Conservation (phyloP, 2,797 vertebrate genomes). For the Tenualosa ilisha region DNA sequence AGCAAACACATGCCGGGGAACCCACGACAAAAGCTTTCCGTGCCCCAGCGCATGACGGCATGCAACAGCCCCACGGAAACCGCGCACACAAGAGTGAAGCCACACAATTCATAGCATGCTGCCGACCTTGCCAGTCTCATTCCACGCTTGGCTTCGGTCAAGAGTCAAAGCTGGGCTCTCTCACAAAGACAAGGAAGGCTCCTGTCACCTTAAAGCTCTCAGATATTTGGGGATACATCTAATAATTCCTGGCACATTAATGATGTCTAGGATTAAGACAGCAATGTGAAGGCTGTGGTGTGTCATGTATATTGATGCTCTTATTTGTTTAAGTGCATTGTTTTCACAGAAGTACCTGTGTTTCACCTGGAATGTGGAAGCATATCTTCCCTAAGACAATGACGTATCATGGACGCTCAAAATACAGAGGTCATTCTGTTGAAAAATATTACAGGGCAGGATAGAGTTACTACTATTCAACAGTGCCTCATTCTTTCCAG, state of each 20-base stretch:
- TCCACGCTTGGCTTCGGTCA: slow-evolving; percentile 58
- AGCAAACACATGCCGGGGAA: slow-evolving; percentile 52
- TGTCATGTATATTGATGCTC: neutral
- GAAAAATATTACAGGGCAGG: neutral
- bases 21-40: slow-evolving; percentile 64
- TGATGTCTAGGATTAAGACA: neutral
- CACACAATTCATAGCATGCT: slow-evolving; percentile 47
- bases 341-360: neutral
- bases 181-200: neutral
- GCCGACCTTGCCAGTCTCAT: slow-evolving; percentile 54
- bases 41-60: slow-evolving; percentile 62
- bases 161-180: slow-evolving; percentile 56
- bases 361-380: neutral
- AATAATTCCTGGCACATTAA: neutral
- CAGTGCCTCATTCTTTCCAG: slow-evolving; percentile 14
- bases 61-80: slow-evolving; percentile 63
- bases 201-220: neutral
- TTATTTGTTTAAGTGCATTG: neutral
- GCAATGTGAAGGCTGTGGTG: neutral
- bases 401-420: neutral
- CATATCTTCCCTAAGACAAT: neutral
- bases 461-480: neutral
- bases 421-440: slow-evolving; percentile 20
- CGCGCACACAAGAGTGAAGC: slow-evolving; percentile 67
- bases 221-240: neutral